Conservation (phyloP, 64 coral and sea anemone species). For the Stichodactyla helianthus region DNA sequence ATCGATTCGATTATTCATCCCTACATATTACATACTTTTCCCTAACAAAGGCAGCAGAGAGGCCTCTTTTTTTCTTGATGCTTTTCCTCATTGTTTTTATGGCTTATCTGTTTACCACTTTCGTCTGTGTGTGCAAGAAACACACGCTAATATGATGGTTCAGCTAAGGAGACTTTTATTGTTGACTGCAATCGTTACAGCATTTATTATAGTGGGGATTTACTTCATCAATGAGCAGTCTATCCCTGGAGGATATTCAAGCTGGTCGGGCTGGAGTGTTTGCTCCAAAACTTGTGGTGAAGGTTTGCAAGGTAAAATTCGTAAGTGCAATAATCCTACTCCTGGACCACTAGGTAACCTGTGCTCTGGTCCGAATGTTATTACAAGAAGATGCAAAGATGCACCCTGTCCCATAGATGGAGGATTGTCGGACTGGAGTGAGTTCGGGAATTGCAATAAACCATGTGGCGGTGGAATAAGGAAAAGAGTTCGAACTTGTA, state of each 20-base stretch:
- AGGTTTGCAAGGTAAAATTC: slow-evolving; percentile 18
- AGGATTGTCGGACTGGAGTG: slow-evolving; percentile 46
- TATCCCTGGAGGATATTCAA: slow-evolving; percentile 17
- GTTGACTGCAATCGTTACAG: not conserved
- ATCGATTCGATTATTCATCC: not conserved
- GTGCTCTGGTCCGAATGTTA: slow-evolving; percentile 27
- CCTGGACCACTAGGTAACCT: slow-evolving; percentile 33
- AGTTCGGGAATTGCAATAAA: slow-evolving; percentile 47
- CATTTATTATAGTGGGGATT: slow-evolving; percentile 19
- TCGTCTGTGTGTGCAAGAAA: not conserved
- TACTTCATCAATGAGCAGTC: slow-evolving; percentile 19
- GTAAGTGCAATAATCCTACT: slow-evolving; percentile 34
- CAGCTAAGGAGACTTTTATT: slow-evolving; percentile 11
- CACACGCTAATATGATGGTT: not conserved
- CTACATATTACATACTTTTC: too few relatives aligned
- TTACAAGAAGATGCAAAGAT: slow-evolving; percentile 31
- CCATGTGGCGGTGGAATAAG: slow-evolving; percentile 55
- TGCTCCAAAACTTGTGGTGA: slow-evolving; percentile 47
- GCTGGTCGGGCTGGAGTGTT: slow-evolving; percentile 41
- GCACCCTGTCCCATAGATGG: slow-evolving; percentile 58
- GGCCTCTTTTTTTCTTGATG: not conserved
- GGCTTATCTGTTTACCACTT: not conserved
- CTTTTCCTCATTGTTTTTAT: not conserved
- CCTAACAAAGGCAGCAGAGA: not conserved
- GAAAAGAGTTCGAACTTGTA: slow-evolving; percentile 56